Base-by-base conservation (phyloP, 2,797 vertebrate genomes). In the Gymnodraco acuticeps region DNA sequence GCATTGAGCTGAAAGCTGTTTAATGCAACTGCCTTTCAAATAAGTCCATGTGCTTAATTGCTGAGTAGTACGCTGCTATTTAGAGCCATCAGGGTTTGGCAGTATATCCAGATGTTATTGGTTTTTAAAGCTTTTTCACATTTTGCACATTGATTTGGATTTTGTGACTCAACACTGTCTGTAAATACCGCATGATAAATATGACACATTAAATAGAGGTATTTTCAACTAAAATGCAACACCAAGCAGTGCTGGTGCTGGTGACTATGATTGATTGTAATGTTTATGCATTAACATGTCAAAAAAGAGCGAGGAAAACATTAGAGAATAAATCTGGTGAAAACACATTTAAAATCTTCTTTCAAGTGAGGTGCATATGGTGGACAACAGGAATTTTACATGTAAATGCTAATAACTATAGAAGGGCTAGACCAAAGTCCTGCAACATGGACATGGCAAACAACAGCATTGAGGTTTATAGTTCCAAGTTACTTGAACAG, bases 1-100 rank as follows among this genome's bases (percentile, higher is more conserved):
- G 78, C 77, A 75, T 73, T 45, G 23, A 65, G 70, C 77, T 70
- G 77, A 78, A 77, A 81, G 78, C 71, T 47, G 64, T 66, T 82
- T 63, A 75, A 78, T 73, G 64, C 76, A 43, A 64, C 43, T 55
- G 46, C 60, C 61, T 55, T 63, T 77, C 64, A 65, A 71, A 81
- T 46, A 78, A 46, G 60, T 70, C 50, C 4, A 3, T 70, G 46
- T 5, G 3, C 20, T 51, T 52, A 77, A 73, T 74, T 61, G 67
- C 52, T 55, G 51, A 65, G 58, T 64, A 67, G 20, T 42, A n/a
- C 61, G 71, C 70, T 81, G 46, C 48, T 68, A 10, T 80, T 78
- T 51, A 67, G 56, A 14, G n/a, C 20, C 4, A 0, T 55, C 10
- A 3, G 6, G 20, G 47, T 82, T 48, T 43, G 52, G 23, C 53